A percentile compares a stretch with the other conserved stretches of the same genome.
phyloP scores from a whole-genome alignment of 2,113 vertebrate species.

The Pygoscelis adeliae region DNA sequence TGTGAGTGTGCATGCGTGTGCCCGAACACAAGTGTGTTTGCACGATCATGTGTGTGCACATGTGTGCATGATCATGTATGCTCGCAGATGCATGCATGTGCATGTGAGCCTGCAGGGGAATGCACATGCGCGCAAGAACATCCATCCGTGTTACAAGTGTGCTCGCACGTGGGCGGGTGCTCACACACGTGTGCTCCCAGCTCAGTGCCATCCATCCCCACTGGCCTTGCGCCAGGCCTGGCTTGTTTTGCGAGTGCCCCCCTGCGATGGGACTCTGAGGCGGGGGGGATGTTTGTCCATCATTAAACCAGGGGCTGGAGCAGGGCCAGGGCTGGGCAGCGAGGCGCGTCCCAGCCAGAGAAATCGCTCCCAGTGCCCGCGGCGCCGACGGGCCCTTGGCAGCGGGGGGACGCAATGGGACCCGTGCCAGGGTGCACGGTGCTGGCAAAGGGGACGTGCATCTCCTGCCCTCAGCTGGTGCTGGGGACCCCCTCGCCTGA shows the following conservation, averaged over 20 bases:
- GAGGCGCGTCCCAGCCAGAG: slow-evolving; percentile 60
- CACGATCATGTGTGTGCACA: rapidly evolving
- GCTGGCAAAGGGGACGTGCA: not conserved
- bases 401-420: rapidly evolving
- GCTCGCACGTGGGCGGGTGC: rapidly evolving
- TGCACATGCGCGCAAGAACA: rapidly evolving
- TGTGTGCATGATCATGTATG: rapidly evolving
- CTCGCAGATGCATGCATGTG: rapidly evolving
- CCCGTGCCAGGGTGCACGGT: rapidly evolving
- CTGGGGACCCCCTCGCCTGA: not conserved
- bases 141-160: rapidly evolving
- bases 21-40: rapidly evolving
- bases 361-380: not conserved
- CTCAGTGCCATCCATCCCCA: not conserved
- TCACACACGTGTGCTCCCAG: not conserved
- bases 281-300: slow-evolving; percentile 68
- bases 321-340: slow-evolving; percentile 51
- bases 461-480: not conserved
- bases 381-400: rapidly evolving
- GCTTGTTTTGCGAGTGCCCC: slow-evolving; percentile 70
- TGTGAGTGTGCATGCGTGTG: not conserved
- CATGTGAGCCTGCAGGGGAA: not conserved
- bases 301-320: slow-evolving; percentile 78
- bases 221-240: not conserved
- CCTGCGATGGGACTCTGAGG: slow-evolving; percentile 37